Base-by-base conservation (phyloP, 1,140 invertebrate species). In the Ephestia elutella region DNA sequence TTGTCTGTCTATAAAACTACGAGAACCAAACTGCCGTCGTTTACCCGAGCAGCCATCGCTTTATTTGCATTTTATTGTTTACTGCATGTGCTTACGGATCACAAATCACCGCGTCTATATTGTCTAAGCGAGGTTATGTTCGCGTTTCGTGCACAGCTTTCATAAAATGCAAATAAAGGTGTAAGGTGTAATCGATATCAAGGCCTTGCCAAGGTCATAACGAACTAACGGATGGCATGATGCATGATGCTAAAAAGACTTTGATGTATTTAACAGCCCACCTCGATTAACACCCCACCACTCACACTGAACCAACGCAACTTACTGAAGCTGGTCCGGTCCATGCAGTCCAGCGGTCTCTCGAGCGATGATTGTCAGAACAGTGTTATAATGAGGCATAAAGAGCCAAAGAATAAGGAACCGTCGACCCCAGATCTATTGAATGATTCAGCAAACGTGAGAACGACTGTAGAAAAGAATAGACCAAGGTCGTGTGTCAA, bases 401-500 rank as follows among this genome's bases (percentile, higher is more conserved):
- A 71, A 82, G 89, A 83, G 54, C 86, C 86, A 48, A 82, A 73
- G 75, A 83, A 77, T 62, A 82, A 76, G 63, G 89, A 90, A 60
- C 88, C 87, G 10, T 89, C 84, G 3, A 86, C 89, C 10, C 90
- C 90, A 30, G 90, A 91, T 73, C 73, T 91, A 18, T 70, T 91
- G 11, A 90, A 90, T 63, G 89, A 90, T 58, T 91, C 91, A 10
- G 89, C 86, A 4, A 89, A 90, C 57, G 77, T 88, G 19, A 89
- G 86, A 80, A 84, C 81, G 1, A 78, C 76, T 35, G 63, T 80
- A 13, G 90, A 90, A 59, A 92, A 92, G 75, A 85, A 90, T 55
- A 89, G 94, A 60, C 93, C 93, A 1, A 87, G 92, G 35, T 94
- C 93, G 0, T 94, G 93, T 71, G 90, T 93, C 7, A 91, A 93